These are phyloP conservation scores for Oryzias curvinotus DNA, from an alignment of 2,113 vertebrate genomes.

Conservation along the genomic window DNA sequence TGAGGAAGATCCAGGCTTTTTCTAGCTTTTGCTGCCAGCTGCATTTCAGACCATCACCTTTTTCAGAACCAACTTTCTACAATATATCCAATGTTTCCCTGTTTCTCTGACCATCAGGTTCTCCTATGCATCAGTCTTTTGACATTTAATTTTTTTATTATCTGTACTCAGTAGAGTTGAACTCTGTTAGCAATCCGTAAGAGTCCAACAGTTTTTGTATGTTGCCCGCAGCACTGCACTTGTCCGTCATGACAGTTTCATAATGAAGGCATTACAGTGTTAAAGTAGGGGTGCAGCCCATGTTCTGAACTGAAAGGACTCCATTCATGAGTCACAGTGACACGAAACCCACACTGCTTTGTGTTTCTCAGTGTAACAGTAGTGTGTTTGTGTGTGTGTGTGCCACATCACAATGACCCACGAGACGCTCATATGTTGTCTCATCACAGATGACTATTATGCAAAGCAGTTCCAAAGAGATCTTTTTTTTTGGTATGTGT, in stretches of 20 bases:
- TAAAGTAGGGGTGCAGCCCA: too few relatives aligned
- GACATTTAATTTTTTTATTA: too few relatives aligned
- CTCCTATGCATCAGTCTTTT: too few relatives aligned
- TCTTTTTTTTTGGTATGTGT: neutral
- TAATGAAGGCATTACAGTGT: too few relatives aligned
- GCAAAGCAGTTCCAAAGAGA: neutral
- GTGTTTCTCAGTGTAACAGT: slow-evolving; percentile 13
- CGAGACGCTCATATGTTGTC: slow-evolving; percentile 1
- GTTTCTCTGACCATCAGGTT: too few relatives aligned
- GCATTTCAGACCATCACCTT: neutral
- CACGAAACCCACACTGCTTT: neutral
- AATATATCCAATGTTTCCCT: too few relatives aligned
- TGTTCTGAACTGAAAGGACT: slow-evolving; percentile 17
- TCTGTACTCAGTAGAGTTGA: too few relatives aligned
- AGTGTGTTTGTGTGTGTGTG: slow-evolving; percentile 24
- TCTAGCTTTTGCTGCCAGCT: neutral
- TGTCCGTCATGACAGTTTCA: too few relatives aligned
- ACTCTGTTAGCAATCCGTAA: too few relatives aligned
- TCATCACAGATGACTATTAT: neutral
- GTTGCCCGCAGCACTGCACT: too few relatives aligned
- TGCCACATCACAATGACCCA: slow-evolving; percentile 8
- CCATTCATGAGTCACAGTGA: slow-evolving; percentile 30
- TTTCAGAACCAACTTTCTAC: neutral
- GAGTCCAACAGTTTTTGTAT: too few relatives aligned
- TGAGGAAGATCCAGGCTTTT: neutral